Evolutionary conservation across 2,797 vertebrate species (phyloP), one percentile per base, ranked within the genome.

Genomic region (Smutsia temminckii): DNA sequence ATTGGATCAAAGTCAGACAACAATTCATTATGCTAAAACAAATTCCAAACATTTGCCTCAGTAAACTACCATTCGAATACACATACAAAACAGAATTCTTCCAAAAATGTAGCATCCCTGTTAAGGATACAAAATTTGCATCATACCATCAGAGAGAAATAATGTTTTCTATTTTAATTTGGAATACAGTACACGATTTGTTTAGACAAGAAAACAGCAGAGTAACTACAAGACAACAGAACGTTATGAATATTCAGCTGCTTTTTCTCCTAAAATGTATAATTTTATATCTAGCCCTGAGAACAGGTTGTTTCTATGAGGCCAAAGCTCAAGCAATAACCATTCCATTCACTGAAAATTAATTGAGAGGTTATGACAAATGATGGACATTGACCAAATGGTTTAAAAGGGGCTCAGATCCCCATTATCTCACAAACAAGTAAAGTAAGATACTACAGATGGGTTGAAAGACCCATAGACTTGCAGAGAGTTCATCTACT

Each of bases 161-260:
- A 96, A 94, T 94, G 91, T 97, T 97, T 97, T 97, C 96, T 91
- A 74, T 90, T 97, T 97, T 96, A 97, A 98, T 98, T 98, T 98
- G 96, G 96, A 94, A 96, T 97, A 98, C 94, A 97, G 95, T 98
- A 97, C 98, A 98, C 20, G 13, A 98, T 98, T 98, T 98, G 97
- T 98, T 98, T 98, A 97, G 96, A 97, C 96, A 97, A 89, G 94
- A 95, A 81, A 98, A 96, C 95, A 97, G 97, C 96, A 97, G 97
- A 97, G 95, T 97, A 98, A 97, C 97, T 98, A 98, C 8, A 66
- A 98, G 97, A 98, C 81, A 96, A 98, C 98, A 98, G 98, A 98
- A 98, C 92, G 89, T 97, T 98, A 98, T 98, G 98, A 98, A 98
- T 98, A 98, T 98, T 98, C 98, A 98, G 98, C 96, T 98, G 94